phyloP scores from a whole-genome alignment of 2,113 vertebrate species.

The Grus americana region DNA sequence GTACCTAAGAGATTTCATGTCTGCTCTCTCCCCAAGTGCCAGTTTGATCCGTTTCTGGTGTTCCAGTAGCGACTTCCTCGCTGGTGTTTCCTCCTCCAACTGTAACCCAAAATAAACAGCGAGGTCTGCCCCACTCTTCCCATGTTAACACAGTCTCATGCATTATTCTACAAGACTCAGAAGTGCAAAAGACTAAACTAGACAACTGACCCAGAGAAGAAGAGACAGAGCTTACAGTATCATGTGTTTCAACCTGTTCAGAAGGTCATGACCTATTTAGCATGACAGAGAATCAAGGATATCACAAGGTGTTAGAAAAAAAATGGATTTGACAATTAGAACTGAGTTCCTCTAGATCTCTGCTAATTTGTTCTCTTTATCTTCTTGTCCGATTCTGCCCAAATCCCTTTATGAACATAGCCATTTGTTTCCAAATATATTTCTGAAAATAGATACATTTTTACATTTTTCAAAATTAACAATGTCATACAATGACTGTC shows the following conservation, averaged over 20 bases:
- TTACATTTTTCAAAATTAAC: not conserved
- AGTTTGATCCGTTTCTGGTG: not conserved
- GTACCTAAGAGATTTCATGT: not conserved
- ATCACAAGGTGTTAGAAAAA: not conserved
- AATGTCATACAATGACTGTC: not conserved
- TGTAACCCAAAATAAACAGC: not conserved
- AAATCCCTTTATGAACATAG: not conserved
- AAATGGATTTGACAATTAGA: not conserved
- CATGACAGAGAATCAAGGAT: not conserved
- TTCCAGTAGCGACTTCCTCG: not conserved
- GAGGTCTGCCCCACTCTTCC: not conserved
- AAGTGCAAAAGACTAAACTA: not conserved
- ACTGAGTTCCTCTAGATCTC: not conserved
- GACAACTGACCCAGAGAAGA: not conserved
- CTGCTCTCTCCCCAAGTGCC: not conserved
- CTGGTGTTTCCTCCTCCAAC: not conserved
- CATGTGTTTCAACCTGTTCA: not conserved
- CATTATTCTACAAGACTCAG: not conserved
- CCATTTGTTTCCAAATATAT: not conserved
- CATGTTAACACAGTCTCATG: not conserved
- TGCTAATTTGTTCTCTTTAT: not conserved
- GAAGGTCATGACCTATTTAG: not conserved
- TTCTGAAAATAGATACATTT: not conserved
- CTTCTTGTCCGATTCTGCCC: not conserved
- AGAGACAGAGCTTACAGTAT: not conserved